Conservation (phyloP, 1,140 invertebrate species). For the Temnothorax curvispinosus region DNA sequence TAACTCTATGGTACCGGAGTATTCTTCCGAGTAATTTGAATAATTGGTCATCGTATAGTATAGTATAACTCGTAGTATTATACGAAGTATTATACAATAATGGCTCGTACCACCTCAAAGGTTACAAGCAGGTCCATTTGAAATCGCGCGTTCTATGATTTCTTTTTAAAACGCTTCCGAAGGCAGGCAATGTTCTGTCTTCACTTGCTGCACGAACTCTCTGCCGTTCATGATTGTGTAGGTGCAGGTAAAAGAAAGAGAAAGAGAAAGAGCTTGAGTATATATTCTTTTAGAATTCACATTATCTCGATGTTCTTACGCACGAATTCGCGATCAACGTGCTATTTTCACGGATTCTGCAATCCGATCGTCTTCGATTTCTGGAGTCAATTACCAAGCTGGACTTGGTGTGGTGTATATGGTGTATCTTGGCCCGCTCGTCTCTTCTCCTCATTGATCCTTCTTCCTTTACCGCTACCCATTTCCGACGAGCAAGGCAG, state of each 20-base stretch:
- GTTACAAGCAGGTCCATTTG: background rate
- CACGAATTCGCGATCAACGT: slow-evolving; percentile 30
- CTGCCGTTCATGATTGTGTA: background rate
- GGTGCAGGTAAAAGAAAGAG: background rate
- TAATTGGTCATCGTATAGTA: slow-evolving; percentile 36
- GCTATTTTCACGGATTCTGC: slow-evolving; percentile 37
- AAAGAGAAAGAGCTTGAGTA: background rate
- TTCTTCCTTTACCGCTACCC: background rate
- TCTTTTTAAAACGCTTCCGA: background rate
- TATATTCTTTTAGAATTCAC: background rate
- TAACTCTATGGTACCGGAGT: background rate
- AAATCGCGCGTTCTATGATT: slow-evolving; percentile 19
- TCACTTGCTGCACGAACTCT: background rate
- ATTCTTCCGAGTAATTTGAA: slow-evolving; percentile 55
- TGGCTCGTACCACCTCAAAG: slow-evolving; percentile 33
- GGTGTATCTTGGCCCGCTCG: background rate
- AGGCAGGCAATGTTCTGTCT: background rate
- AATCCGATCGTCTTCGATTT: slow-evolving; percentile 43
- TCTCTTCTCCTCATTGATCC: background rate
- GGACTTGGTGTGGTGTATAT: background rate
- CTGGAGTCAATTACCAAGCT: slow-evolving; percentile 35
- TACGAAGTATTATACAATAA: slow-evolving; percentile 21
- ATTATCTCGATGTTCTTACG: slow-evolving; percentile 20
- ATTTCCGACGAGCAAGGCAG: background rate
- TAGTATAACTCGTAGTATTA: background rate